A percentile compares a stretch with the other conserved stretches of the same genome.
Conservation (phyloP, 1,140 invertebrate genomes). For the Drosophila jambulina region DNA sequence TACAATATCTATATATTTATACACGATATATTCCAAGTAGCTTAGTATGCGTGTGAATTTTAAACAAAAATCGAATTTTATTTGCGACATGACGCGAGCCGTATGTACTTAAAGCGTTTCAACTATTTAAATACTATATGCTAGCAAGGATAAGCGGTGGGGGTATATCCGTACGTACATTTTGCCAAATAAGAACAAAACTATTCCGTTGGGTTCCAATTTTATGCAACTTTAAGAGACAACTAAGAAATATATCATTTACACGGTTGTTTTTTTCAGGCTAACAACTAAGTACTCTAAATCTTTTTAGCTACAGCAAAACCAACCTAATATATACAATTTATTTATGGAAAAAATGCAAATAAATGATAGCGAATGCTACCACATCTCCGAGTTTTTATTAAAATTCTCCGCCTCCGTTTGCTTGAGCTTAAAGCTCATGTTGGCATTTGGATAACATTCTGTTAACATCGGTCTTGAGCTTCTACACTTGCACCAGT, state of each 20-base stretch:
- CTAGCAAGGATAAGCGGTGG: conserved; percentile 20
- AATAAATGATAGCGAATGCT: conserved; percentile 43
- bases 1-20: conserved; percentile 47
- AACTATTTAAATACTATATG: conserved; percentile 24
- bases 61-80: conserved; percentile 44
- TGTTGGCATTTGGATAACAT: conserved; percentile 8
- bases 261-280: conserved; percentile 40
- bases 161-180: conserved; percentile 42
- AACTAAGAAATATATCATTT: conserved; percentile 58
- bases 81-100: conserved; percentile 27
- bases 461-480: neutral
- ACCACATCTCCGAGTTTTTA: neutral
- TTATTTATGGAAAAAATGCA: conserved; percentile 30
- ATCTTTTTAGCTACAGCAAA: conserved; percentile 31
- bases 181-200: conserved; percentile 64
- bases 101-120: conserved; percentile 50
- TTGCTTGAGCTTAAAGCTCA: conserved; percentile 16
- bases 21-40: conserved; percentile 57
- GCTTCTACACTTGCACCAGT: neutral
- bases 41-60: conserved; percentile 53
- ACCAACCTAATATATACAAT: conserved; percentile 14
- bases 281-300: conserved; percentile 30
- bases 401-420: neutral
- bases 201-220: conserved; percentile 49
- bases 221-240: conserved; percentile 40